phyloP scores from a whole-genome alignment of 2,888 invertebrate genomes.

The Blastobasis lacticolella region DNA sequence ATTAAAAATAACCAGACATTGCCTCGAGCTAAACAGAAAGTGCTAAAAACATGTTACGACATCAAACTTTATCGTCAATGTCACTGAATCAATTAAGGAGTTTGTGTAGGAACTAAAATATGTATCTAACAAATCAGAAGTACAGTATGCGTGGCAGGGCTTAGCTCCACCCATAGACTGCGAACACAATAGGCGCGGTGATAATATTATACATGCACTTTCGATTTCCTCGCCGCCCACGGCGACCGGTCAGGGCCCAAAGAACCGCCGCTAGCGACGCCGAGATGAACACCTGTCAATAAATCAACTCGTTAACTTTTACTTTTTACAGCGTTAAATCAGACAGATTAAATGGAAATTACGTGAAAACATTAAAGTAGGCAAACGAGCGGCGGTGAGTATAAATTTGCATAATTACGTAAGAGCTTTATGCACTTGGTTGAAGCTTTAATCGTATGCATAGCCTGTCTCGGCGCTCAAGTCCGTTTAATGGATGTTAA shows the following conservation, averaged over 20 bases:
- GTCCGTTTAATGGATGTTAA: conserved; percentile 35
- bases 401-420: conserved; percentile 51
- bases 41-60: conserved; percentile 44
- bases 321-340: conserved; percentile 24
- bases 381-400: conserved; percentile 36
- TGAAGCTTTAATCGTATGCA: conserved; percentile 44
- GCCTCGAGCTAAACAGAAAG: conserved; percentile 3
- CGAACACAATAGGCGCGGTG: conserved; percentile 21
- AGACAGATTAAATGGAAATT: conserved; percentile 11
- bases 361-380: conserved; percentile 33
- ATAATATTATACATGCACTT: conserved; percentile 26
- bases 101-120: conserved; percentile 23
- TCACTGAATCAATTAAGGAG: conserved; percentile 29
- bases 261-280: conserved; percentile 5
- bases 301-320: conserved; percentile 25
- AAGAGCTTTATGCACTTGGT: conserved; percentile 44
- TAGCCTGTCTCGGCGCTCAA: conserved; percentile 34
- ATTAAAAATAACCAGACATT: not conserved
- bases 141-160: conserved; percentile 41
- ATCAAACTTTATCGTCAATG: conserved; percentile 41
- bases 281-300: conserved; percentile 9
- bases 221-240: conserved; percentile 40
- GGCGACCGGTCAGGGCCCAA: conserved; percentile 4
- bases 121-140: conserved; percentile 20
- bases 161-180: conserved; percentile 26